These are phyloP conservation scores for Euzetes globulus DNA, from an alignment of 2,888 invertebrate species.

Conservation along the genomic window DNA sequence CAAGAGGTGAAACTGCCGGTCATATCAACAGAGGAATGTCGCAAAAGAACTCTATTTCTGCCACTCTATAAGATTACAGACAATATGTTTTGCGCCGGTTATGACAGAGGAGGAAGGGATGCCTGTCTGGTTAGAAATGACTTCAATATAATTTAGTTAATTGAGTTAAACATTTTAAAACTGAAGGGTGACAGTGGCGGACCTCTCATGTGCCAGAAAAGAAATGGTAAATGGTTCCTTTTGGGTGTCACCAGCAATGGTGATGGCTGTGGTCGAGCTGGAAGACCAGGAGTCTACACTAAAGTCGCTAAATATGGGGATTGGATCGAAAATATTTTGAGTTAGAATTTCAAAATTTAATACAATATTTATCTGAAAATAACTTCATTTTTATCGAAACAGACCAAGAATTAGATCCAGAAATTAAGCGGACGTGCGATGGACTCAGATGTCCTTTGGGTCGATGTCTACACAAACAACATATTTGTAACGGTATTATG, in stretches of 20 bases:
- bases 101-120: conserved; percentile 68
- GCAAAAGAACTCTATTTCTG: conserved; percentile 63
- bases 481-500: conserved; percentile 67
- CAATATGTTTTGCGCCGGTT: conserved; percentile 74
- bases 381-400: background rate
- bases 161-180: background rate
- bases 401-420: background rate
- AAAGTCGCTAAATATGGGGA: conserved; percentile 65
- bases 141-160: background rate
- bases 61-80: conserved; percentile 68
- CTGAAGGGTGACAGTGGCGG: conserved; percentile 60
- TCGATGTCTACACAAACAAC: conserved; percentile 50
- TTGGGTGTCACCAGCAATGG: conserved; percentile 68
- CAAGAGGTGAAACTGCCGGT: conserved; percentile 73
- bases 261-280: conserved; percentile 69
- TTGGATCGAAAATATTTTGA: conserved; percentile 60
- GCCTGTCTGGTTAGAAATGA: conserved; percentile 60
- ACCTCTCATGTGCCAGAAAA: conserved; percentile 64
- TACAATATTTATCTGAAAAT: background rate
- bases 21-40: conserved; percentile 67
- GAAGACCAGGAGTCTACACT: conserved; percentile 70
- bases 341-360: conserved; percentile 10
- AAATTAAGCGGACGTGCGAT: conserved; percentile 42
- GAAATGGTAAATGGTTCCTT: conserved; percentile 49
- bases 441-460: conserved; percentile 69